Evolutionary conservation across 2,797 vertebrate genomes (phyloP), one percentile per base, ranked within the genome.

Genomic region (Sebastes ruberrimus): DNA sequence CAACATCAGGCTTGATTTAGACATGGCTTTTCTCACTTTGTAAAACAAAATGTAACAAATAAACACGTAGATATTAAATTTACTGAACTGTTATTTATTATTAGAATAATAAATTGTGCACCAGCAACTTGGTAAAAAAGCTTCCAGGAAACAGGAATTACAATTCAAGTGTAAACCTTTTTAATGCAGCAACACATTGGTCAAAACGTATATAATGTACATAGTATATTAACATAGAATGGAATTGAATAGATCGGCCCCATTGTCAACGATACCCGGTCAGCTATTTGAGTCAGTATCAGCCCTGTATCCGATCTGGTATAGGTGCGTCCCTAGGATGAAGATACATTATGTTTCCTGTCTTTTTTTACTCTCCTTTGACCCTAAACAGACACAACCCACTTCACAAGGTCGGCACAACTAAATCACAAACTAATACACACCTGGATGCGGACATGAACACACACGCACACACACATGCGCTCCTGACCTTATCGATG

Each of bases 401-500:
- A 60, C 30, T 56, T 42, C 30, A 71, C 59, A 80, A 75, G 70
- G 75, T 65, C 5, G 7, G 35, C 35, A 60, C 57, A 78, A 32
- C 33, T 52, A 27, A 2, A 7, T 35, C 53, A 55, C 33, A 71
- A 22, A 85, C 42, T 68, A 49, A 30, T 18, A 8, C 1, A 9
- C 57, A 76, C 9, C 35, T 42, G 14, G 30, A 33, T 14, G 20
- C 32, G 65, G 22, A 73, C 55, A 32, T 16, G 3, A 6, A 67
- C 72, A 63, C 65, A 68, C 61, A 49, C 38, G 33, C 11, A 32
- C 22, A 42, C 57, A 33, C 4, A 61, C 5, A 71, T 1, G 62
- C 22, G 18, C 55, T 62, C 18, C 57, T 69, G 78, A 85, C 74
- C 78, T 87, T 82, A 83, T 76, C 75, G 49, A 10, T 74, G 28